Evolutionary conservation across 2,797 vertebrate genomes (phyloP).

Genomic region (Sparus aurata): DNA sequence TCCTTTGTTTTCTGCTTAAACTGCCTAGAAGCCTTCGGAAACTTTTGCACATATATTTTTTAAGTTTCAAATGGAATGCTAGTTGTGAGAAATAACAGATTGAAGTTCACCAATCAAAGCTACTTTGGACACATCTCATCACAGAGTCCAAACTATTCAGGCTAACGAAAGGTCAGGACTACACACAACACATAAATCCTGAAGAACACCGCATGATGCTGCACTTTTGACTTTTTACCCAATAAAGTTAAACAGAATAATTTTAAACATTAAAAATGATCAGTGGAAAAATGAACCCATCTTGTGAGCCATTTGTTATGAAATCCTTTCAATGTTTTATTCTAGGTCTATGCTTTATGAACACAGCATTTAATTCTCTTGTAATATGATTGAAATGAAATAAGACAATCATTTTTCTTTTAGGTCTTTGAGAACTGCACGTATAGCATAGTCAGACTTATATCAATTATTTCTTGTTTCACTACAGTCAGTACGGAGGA

Average conservation of each 20-base stretch:
- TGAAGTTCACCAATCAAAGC: neutral
- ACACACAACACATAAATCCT: neutral
- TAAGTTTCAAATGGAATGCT: neutral
- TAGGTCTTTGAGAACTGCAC: neutral
- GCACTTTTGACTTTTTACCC: neutral
- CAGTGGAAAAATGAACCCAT: neutral
- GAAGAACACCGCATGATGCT: neutral
- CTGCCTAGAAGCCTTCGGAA: neutral
- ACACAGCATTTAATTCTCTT: neutral
- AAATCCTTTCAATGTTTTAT: neutral
- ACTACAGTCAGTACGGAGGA: neutral
- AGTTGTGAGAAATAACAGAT: neutral
- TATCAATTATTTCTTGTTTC: neutral
- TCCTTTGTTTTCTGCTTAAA: conserved; percentile 5
- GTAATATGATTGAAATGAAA: neutral
- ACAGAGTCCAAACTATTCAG: neutral
- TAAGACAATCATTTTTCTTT: neutral
- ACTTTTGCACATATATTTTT: neutral
- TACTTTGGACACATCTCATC: neutral
- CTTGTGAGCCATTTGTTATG: neutral
- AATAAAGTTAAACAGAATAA: neutral
- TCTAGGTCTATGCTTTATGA: neutral
- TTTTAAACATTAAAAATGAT: neutral
- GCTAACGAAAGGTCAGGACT: neutral
- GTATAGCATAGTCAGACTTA: neutral